Evolutionary conservation across 2,797 vertebrate genomes (phyloP), one percentile per base, ranked within the genome.

Genomic region (Pelochelys cantorii): DNA sequence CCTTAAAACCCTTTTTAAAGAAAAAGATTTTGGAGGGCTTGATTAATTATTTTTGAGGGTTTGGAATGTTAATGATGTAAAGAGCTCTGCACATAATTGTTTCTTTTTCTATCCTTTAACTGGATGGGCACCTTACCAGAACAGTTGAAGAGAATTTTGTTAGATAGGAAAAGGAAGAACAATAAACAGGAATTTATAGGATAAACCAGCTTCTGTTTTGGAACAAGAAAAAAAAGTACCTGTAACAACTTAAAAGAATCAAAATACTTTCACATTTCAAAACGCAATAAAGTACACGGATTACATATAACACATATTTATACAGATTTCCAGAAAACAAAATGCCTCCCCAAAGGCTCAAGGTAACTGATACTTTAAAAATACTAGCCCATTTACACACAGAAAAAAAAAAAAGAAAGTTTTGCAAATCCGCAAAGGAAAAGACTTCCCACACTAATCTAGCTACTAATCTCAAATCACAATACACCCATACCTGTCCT

Each of bases 211-310:
- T 92, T 53, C 87, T 82, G 31, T 81, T 89, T 81, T 88, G 85
- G 87, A 95, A 68, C n/a, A 93, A 86, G 17, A 11, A 14, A 86
- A 88, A 88, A 74, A 60, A 7, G 34, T 0, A 3, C 5, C 29
- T 77, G 60, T 11, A 81, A 71, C 55, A 86, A 96, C 93, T 74
- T 68, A 65, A 37, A 31, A 89, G 27, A 53, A 91, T 74, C 71
- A 89, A 93, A 94, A 90, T 34, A 91, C 3, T 89, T 68, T 86
- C 4, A 65, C n/a, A 59, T 74, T 53, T 79, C 84, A 93, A 87
- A 93, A 93, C 56, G 59, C 62, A 87, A 54, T 82, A 71, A 83
- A 83, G 42, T 78, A 93, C 94, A 85, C n/a, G 48, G 5, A 34
- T 87, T 81, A 86, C 37, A 78, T 9, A 89, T 42, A 83, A 83